Conservation (phyloP, 2,797 vertebrate genomes). For the Sciurus vulgaris region DNA sequence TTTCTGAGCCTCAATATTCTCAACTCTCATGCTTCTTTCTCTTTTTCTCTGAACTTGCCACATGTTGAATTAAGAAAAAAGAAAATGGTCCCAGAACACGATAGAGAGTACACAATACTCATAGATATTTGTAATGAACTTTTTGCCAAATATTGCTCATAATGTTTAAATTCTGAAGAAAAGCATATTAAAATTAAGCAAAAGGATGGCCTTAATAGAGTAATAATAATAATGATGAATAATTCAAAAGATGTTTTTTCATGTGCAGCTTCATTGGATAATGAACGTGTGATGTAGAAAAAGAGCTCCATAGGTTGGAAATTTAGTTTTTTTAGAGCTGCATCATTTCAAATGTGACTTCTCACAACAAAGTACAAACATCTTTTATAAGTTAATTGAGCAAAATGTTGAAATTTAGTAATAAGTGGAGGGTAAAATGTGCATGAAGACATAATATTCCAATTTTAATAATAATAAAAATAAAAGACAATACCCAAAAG, state of each 20-base stretch:
- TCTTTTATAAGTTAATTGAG: slow-evolving; percentile 35
- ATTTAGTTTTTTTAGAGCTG: background rate
- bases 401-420: background rate
- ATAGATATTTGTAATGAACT: background rate
- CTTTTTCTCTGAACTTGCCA: background rate
- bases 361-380: background rate
- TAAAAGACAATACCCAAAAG: background rate
- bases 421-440: background rate
- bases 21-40: background rate
- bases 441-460: background rate
- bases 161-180: slow-evolving; percentile 57
- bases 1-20: background rate
- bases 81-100: background rate
- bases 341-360: slow-evolving; percentile 20
- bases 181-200: slow-evolving; percentile 52
- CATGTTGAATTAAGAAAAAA: background rate
- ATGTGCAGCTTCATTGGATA: background rate
- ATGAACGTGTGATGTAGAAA: background rate
- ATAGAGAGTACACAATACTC: background rate
- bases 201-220: slow-evolving; percentile 42
- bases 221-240: slow-evolving; percentile 41
- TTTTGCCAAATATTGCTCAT: slow-evolving; percentile 5
- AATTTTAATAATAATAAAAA: slow-evolving; percentile 56
- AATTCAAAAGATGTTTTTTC: slow-evolving; percentile 56
- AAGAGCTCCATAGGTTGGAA: background rate